Evolutionary conservation across 2,888 invertebrate genomes (phyloP).

Genomic region (Podotricha telesiphe): DNA sequence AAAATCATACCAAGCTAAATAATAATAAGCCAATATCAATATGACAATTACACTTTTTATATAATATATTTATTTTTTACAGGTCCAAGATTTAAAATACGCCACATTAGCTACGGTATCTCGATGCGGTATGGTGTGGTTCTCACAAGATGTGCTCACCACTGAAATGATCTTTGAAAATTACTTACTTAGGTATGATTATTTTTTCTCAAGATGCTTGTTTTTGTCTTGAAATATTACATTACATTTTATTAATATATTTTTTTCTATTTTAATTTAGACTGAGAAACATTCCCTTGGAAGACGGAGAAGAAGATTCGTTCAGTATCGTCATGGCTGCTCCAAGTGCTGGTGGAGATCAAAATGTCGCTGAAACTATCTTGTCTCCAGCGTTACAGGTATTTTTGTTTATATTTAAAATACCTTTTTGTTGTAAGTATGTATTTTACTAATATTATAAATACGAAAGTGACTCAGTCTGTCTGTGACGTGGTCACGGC

Average conservation of each 20-base stretch:
- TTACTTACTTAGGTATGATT: constrained; percentile 87
- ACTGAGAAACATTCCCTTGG: constrained; percentile 92
- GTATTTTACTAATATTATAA: too few species aligned
- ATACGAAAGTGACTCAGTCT: too few species aligned
- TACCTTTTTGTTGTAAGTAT: too few species aligned
- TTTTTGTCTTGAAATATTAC: background rate
- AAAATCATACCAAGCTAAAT: background rate
- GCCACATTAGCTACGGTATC: constrained; percentile 99
- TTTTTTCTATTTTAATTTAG: constrained; percentile 60
- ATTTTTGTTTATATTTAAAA: constrained; percentile 32
- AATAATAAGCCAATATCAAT: too few species aligned
- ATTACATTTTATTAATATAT: background rate
- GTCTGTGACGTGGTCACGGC: too few species aligned
- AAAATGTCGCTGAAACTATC: constrained; percentile 87
- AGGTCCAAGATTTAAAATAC: constrained; percentile 96
- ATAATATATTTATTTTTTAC: constrained; percentile 37
- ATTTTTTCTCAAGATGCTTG: background rate
- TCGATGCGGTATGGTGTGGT: constrained; percentile 99
- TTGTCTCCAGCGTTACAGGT: constrained; percentile 92
- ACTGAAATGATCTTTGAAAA: constrained; percentile 99
- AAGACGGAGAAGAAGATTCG: constrained; percentile 94
- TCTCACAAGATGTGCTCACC: constrained; percentile 98
- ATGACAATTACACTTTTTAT: too few species aligned
- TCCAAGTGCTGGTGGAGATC: constrained; percentile 82
- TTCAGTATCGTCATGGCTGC: constrained; percentile 84